Base-by-base conservation (phyloP, 2,113 vertebrate species). In the Pangasianodon gigas region DNA sequence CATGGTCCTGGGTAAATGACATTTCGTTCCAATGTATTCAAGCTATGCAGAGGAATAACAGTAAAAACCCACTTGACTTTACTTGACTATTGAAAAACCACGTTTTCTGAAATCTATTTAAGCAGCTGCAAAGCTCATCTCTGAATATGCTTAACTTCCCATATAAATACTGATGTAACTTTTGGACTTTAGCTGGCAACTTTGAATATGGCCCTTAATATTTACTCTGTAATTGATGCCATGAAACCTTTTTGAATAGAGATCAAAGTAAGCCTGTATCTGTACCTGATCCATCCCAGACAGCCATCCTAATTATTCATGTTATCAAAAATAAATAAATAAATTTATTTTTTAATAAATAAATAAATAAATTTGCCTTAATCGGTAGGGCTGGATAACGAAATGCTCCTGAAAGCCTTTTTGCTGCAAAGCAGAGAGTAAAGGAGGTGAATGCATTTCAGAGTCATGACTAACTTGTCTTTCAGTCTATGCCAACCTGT, bases 261-360 rank as follows among this genome's bases (percentile, higher is more conserved):
- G 75, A 91, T 90, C 80, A 93, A 92, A 93, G 90, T 41, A 44
- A 9, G 84, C 89, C 74, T 91, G 65, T 83, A 90, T 48, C 85
- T 89, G 56, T 90, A 86, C 56, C 74, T 77, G 71, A 58, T 83
- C 75, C 89, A 88, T 91, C 44, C 85, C 87, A 87, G 75, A 56
- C 65, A 84, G 87, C 10, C 26, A 24, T 77, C 41, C 41, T 46
- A 77, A 77, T 44, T 77, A 77, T 77, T 46, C 37, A 77, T 77
- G 9, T 77, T 24, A 9, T 74, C 69, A 41, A 74, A 37, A 37
- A 67, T 67, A 74, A 74, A 74, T 44, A 77, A 77, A 77, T 44
- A 77, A 77, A 46, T 37, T n/a, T n/a, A n/a, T n/a, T n/a, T n/a
- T n/a, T n/a, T n/a, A 37, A 67, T 67, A 74, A 74, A 74, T 44